These are phyloP conservation scores for Dysdera silvatica DNA, from an alignment of 1,140 invertebrate species.

Conservation along the genomic window DNA sequence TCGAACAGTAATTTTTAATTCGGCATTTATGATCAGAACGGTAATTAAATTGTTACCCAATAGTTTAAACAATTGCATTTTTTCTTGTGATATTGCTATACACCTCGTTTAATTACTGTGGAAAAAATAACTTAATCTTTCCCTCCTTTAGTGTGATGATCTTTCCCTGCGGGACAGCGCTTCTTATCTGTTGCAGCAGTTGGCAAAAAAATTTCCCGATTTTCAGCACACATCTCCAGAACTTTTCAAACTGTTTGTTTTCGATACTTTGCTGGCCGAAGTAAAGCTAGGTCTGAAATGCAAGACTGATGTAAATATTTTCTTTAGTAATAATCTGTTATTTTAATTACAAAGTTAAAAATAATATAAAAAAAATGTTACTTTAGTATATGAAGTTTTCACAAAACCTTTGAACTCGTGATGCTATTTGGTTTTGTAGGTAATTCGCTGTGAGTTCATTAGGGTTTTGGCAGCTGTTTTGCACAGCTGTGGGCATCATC, in stretches of 20 bases:
- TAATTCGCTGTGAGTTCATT: slow-evolving; percentile 63
- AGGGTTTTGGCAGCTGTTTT: slow-evolving; percentile 62
- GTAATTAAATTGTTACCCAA: no score
- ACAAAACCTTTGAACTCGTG: background rate
- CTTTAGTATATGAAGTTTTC: no score
- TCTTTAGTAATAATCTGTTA: background rate
- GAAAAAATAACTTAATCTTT: slow-evolving; percentile 14
- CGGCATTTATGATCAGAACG: slow-evolving; percentile 64
- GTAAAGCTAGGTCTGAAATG: slow-evolving; percentile 30
- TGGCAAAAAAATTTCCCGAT: slow-evolving; percentile 49
- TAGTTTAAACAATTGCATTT: no score
- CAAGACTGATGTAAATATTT: slow-evolving; percentile 23
- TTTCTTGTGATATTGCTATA: slow-evolving; percentile 20
- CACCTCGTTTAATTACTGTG: no score
- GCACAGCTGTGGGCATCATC: slow-evolving; percentile 47
- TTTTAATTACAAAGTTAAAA: background rate
- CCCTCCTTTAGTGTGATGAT: slow-evolving; percentile 56
- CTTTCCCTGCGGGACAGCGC: slow-evolving; percentile 70
- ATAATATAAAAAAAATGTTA: background rate
- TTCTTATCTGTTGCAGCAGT: slow-evolving; percentile 59
- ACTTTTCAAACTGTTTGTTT: slow-evolving; percentile 17
- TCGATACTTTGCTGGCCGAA: slow-evolving; percentile 26
- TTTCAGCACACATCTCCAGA: slow-evolving; percentile 9
- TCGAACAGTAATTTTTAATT: slow-evolving; percentile 68
- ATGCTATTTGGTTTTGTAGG: slow-evolving; percentile 23